Evolutionary conservation across 2,797 vertebrate genomes (phyloP).

Genomic region (Monodelphis domestica): DNA sequence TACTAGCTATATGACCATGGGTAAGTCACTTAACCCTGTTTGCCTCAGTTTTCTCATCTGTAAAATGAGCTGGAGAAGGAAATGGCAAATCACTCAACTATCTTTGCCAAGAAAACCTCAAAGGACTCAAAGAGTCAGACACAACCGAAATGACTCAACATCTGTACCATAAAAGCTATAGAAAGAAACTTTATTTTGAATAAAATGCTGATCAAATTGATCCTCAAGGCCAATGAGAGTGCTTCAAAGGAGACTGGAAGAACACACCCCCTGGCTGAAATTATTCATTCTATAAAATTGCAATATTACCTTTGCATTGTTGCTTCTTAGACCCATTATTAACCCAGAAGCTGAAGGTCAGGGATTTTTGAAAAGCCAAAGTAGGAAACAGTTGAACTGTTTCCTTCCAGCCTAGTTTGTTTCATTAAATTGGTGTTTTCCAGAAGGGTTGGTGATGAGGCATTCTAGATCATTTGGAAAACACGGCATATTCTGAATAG

Average conservation of each 20-base stretch:
- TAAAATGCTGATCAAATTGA: conserved; percentile 13
- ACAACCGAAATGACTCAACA: no score
- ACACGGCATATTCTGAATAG: neutral
- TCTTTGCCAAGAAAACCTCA: no score
- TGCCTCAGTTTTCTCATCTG: no score
- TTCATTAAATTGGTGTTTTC: neutral
- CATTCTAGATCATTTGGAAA: neutral
- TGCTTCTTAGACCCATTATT: neutral
- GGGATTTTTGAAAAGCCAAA: neutral
- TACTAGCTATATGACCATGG: no score
- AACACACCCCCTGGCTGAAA: neutral
- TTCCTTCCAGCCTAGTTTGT: neutral
- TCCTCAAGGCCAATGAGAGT: conserved; percentile 19
- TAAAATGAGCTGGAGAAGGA: neutral
- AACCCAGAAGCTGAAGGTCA: conserved; percentile 6
- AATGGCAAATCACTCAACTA: neutral
- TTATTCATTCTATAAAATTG: neutral
- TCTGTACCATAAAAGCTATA: neutral
- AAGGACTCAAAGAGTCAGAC: neutral
- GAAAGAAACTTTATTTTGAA: neutral
- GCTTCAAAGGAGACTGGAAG: neutral
- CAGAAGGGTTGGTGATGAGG: neutral
- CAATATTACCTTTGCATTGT: neutral
- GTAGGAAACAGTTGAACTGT: neutral
- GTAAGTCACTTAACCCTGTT: no score